A percentile compares a stretch with the other conserved stretches of the same genome.
These are phyloP conservation scores for Euschistus heros DNA, from an alignment of 1,140 invertebrate species.

Conservation along the genomic window DNA sequence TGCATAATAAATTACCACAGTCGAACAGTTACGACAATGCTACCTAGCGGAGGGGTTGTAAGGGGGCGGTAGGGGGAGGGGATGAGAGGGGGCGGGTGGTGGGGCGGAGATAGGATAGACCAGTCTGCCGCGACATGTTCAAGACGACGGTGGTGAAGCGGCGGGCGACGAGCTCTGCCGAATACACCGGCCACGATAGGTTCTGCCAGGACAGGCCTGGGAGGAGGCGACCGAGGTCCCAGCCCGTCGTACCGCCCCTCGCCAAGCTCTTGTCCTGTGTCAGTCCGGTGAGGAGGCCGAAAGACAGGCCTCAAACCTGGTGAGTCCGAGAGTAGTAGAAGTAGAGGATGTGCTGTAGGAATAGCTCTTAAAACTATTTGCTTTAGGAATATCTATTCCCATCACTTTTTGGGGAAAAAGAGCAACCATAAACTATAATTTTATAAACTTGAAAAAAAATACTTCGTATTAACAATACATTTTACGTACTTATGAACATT, in stretches of 20 bases:
- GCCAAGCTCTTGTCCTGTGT: not conserved
- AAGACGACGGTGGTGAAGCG: constrained; percentile 10
- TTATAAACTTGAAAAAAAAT: too few species aligned
- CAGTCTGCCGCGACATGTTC: constrained; percentile 13
- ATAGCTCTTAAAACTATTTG: too few species aligned
- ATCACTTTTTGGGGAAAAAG: too few species aligned
- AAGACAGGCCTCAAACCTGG: not conserved
- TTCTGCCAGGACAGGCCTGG: constrained; percentile 56
- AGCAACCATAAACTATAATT: too few species aligned
- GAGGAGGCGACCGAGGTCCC: constrained; percentile 30
- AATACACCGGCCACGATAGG: constrained; percentile 55
- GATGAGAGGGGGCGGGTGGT: not conserved
- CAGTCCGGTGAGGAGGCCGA: not conserved
- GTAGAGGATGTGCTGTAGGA: too few species aligned
- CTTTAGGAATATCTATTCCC: too few species aligned
- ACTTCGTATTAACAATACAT: too few species aligned
- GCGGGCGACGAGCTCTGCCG: not conserved
- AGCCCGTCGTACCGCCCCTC: not conserved
- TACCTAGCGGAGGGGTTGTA: too few species aligned
- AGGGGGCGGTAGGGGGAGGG: not conserved
- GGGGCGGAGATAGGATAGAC: not conserved
- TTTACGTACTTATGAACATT: too few species aligned
- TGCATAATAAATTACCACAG: too few species aligned
- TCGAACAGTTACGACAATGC: too few species aligned
- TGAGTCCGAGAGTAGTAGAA: not conserved